These are phyloP conservation scores for Drosophila niveifrons DNA, from an alignment of 2,888 invertebrate genomes.

Conservation along the genomic window DNA sequence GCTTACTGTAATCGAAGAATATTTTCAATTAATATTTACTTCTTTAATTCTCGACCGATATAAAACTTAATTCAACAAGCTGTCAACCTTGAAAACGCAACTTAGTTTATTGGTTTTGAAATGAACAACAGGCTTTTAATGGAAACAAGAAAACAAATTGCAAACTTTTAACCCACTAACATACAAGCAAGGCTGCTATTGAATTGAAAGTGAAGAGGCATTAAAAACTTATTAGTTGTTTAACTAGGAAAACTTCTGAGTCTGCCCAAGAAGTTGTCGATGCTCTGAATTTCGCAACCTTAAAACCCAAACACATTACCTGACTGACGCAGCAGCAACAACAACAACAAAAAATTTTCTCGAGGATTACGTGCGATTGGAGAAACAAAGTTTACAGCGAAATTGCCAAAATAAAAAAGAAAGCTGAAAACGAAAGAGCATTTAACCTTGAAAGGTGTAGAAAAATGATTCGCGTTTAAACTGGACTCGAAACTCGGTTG, in stretches of 20 bases:
- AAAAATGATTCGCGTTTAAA: constrained; percentile 27
- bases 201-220: neutral
- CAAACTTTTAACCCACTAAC: neutral
- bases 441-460: constrained; percentile 64
- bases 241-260: constrained; percentile 14
- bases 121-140: neutral
- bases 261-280: constrained; percentile 5
- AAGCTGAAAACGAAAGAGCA: constrained; percentile 10
- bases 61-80: too few relatives aligned
- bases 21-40: neutral
- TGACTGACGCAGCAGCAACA: neutral
- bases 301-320: constrained; percentile 27
- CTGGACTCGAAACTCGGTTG: neutral
- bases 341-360: constrained; percentile 20
- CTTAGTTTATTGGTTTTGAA: neutral
- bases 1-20: too few relatives aligned
- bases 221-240: constrained; percentile 1
- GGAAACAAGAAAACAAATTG: neutral
- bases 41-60: neutral
- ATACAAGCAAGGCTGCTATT: neutral
- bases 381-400: constrained; percentile 44
- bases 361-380: constrained; percentile 47
- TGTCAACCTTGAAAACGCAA: neutral
- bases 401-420: constrained; percentile 28
- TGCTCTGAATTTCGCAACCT: neutral